Conservation (phyloP, 2,888 invertebrate species). For the Eretmocerus hayati region DNA sequence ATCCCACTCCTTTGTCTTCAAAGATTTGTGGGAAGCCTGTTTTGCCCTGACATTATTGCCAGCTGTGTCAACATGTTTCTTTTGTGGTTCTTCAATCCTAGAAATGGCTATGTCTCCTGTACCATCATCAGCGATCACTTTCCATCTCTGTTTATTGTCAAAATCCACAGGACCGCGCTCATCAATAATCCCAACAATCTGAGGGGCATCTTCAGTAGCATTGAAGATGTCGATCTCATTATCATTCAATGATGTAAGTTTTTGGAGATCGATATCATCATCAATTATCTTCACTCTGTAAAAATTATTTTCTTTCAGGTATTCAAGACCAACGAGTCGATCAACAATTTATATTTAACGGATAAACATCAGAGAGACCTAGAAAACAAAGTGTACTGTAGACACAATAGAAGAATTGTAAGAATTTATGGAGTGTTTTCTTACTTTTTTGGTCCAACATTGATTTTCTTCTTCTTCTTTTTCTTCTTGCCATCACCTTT, state of each 20-base stretch:
- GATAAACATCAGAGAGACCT: conserved; percentile 31
- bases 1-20: background rate
- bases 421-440: conserved; percentile 23
- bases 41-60: background rate
- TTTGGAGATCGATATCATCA: conserved; percentile 67
- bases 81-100: conserved; percentile 1
- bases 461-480: conserved; percentile 58
- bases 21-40: no score
- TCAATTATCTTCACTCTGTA: conserved; percentile 76
- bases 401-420: conserved; percentile 1
- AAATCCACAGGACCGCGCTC: conserved; percentile 51
- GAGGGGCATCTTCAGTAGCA: conserved; percentile 81
- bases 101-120: conserved; percentile 28
- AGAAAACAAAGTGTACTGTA: conserved; percentile 30
- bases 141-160: conserved; percentile 41
- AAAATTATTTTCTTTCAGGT: conserved; percentile 34
- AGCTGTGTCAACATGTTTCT: background rate
- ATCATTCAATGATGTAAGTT: conserved; percentile 55
- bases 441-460: conserved; percentile 38
- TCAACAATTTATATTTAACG: no score
- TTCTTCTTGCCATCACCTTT: conserved; percentile 59
- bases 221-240: conserved; percentile 62
- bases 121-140: conserved; percentile 40
- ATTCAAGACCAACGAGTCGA: no score
- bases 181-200: conserved; percentile 81